Evolutionary conservation across 2,797 vertebrate genomes (phyloP).

Genomic region (Arrhamphus sclerolepis): DNA sequence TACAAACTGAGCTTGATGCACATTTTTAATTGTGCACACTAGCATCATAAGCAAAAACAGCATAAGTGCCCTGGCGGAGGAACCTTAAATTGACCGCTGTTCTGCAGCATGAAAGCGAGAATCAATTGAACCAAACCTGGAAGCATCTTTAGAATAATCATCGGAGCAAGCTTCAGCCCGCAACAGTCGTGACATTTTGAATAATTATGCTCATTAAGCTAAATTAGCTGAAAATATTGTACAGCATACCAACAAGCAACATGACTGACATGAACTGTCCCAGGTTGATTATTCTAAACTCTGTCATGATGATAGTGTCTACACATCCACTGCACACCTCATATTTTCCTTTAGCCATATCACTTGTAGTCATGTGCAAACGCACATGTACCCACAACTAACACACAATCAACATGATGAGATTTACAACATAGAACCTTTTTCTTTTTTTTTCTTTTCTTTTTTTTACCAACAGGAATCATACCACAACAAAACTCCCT

Average conservation of each 20-base stretch:
- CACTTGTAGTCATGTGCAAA: constrained; percentile 19
- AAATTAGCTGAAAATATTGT: constrained; percentile 43
- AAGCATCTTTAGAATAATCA: constrained; percentile 29
- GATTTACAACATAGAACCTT: constrained; percentile 53
- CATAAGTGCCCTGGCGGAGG: not conserved
- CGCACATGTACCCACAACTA: not conserved
- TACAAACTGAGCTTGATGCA: not conserved
- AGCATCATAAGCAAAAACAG: not conserved
- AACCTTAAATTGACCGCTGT: constrained; percentile 2
- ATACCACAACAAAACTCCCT: constrained; percentile 64
- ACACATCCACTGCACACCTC: constrained; percentile 26
- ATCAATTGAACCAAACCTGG: constrained; percentile 20
- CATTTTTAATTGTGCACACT: not conserved
- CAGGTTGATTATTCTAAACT: constrained; percentile 15
- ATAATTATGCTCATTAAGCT: constrained; percentile 46
- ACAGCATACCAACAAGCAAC: constrained; percentile 14
- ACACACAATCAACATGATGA: constrained; percentile 7
- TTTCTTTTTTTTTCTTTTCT: constrained; percentile 52
- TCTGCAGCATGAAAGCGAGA: not conserved
- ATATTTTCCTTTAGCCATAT: constrained; percentile 17
- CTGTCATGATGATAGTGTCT: constrained; percentile 12
- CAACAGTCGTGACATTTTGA: constrained; percentile 54
- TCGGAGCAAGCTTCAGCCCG: constrained; percentile 46
- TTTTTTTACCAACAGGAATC: constrained; percentile 62
- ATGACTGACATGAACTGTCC: constrained; percentile 41